These are phyloP conservation scores for Drosophila diplacantha DNA, from an alignment of 2,888 invertebrate species.

Conservation along the genomic window DNA sequence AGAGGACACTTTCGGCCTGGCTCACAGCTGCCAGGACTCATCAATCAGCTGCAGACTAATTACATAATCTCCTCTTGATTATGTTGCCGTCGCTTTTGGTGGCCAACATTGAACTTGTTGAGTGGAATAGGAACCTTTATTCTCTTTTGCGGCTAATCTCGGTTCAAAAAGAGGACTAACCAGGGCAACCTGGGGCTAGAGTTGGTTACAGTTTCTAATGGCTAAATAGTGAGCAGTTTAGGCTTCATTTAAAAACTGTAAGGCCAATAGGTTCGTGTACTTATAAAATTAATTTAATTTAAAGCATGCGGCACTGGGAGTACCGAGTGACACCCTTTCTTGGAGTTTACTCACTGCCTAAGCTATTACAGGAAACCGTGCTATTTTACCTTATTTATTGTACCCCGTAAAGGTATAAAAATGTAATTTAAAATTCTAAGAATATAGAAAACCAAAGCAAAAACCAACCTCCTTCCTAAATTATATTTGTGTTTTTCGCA, in stretches of 20 bases:
- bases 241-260: background rate
- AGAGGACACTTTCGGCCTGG: conserved; percentile 36
- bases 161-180: background rate
- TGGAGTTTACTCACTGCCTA: too few relatives aligned
- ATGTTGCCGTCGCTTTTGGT: conserved; percentile 63
- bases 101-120: conserved; percentile 43
- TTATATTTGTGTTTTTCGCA: background rate
- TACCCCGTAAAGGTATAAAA: background rate
- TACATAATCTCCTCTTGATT: conserved; percentile 78
- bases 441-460: background rate
- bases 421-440: too few relatives aligned
- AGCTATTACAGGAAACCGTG: too few relatives aligned
- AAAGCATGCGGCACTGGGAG: background rate
- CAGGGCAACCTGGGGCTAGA: background rate
- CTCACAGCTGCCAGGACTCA: conserved; percentile 73
- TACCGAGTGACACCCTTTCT: too few relatives aligned
- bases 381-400: too few relatives aligned
- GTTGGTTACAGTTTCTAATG: background rate
- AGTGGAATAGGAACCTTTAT: conserved; percentile 29
- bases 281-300: background rate
- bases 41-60: conserved; percentile 78
- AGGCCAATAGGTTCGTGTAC: background rate
- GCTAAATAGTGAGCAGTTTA: background rate
- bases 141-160: conserved; percentile 21
- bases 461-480: background rate